These are phyloP conservation scores for Strigamia transsilvanica DNA, from an alignment of 2,888 invertebrate species.

Conservation along the genomic window DNA sequence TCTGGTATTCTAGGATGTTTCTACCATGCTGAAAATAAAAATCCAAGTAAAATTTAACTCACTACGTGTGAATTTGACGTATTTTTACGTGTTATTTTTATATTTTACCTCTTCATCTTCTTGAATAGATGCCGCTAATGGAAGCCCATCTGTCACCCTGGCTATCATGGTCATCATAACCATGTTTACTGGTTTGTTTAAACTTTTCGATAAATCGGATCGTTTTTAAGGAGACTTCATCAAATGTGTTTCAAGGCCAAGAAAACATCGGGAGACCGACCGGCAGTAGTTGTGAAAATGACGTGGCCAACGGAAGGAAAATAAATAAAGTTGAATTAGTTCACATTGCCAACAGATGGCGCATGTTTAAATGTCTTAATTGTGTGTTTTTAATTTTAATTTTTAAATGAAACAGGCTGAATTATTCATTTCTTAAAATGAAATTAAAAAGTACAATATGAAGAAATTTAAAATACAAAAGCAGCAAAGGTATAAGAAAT, in stretches of 20 bases:
- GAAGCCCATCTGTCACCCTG: slow-evolving; percentile 91
- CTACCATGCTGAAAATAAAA: slow-evolving; percentile 78
- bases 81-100: not conserved
- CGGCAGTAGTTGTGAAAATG: not conserved
- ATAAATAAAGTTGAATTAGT: not conserved
- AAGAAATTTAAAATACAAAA: not conserved
- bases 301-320: not conserved
- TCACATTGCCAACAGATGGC: not conserved
- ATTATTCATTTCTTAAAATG: too few relatives aligned
- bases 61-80: not conserved
- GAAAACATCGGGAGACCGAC: not conserved
- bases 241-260: not conserved
- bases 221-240: not conserved
- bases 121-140: slow-evolving; percentile 95
- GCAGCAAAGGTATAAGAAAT: not conserved
- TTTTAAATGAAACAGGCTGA: too few relatives aligned
- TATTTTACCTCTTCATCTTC: slow-evolving; percentile 91
- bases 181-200: slow-evolving; percentile 71
- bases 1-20: slow-evolving; percentile 96
- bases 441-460: too few relatives aligned
- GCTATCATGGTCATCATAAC: slow-evolving; percentile 98
- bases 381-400: not conserved
- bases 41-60: not conserved
- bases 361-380: not conserved
- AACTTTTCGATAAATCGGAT: not conserved